Conservation (phyloP, 2,888 invertebrate species). For the Eugnorisma glareosa region DNA sequence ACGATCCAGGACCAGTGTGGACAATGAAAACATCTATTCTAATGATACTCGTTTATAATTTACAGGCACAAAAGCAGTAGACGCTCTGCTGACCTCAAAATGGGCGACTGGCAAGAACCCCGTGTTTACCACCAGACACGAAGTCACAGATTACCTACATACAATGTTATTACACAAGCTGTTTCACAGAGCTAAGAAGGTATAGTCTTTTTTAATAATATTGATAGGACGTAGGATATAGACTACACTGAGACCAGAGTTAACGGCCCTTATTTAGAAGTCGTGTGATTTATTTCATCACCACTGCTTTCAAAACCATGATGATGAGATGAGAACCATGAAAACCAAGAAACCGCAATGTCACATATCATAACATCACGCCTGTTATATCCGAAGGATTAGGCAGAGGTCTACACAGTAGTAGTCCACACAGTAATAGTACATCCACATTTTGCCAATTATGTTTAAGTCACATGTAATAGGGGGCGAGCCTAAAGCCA, state of each 20-base stretch:
- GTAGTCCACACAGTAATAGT: too few species aligned
- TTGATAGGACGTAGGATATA: not conserved
- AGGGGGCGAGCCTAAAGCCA: too few species aligned
- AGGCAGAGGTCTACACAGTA: too few species aligned
- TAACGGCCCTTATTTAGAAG: not conserved
- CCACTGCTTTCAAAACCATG: not conserved
- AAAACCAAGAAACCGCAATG: too few species aligned
- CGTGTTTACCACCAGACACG: slow-evolving; percentile 95
- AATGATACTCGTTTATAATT: slow-evolving; percentile 19
- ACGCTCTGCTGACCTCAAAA: slow-evolving; percentile 97
- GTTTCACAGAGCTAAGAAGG: slow-evolving; percentile 98
- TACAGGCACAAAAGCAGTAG: slow-evolving; percentile 96
- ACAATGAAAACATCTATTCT: not conserved
- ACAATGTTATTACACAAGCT: slow-evolving; percentile 97
- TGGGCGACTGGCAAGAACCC: slow-evolving; percentile 95
- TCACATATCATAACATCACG: too few species aligned
- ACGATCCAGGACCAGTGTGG: not conserved
- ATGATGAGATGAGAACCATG: too few species aligned
- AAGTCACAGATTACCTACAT: slow-evolving; percentile 95
- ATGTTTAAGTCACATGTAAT: too few species aligned
- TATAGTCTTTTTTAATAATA: slow-evolving; percentile 69
- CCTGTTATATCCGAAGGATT: too few species aligned
- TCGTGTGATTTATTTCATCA: not conserved
- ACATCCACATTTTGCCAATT: too few species aligned
- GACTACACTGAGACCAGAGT: too few species aligned